A percentile compares a stretch with the other conserved stretches of the same genome.
These are phyloP conservation scores for Samia ricini DNA, from an alignment of 1,140 invertebrate genomes.

Conservation along the genomic window DNA sequence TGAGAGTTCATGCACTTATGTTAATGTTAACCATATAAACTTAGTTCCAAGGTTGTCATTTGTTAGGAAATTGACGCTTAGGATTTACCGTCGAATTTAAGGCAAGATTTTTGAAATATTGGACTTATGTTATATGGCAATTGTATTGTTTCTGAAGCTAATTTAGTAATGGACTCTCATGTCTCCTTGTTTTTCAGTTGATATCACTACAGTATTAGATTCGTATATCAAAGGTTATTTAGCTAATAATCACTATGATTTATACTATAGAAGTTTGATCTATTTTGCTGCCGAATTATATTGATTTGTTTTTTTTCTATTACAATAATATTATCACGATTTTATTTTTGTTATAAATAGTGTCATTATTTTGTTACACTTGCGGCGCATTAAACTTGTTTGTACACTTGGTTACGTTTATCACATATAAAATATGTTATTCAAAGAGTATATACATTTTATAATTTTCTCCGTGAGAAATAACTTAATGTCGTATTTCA, in stretches of 20 bases:
- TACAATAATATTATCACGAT: constrained; percentile 10
- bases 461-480: too few species aligned
- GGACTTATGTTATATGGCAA: background rate
- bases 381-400: constrained; percentile 5
- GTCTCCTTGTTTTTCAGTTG: background rate
- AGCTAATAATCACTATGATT: background rate
- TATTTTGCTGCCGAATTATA: constrained; percentile 17
- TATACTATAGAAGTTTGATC: background rate
- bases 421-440: background rate
- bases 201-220: background rate
- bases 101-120: too few species aligned
- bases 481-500: too few species aligned
- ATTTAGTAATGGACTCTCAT: background rate
- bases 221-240: background rate
- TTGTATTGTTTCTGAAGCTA: too few species aligned
- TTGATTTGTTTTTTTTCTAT: constrained; percentile 10
- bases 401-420: background rate
- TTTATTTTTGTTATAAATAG: background rate
- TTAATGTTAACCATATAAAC: background rate
- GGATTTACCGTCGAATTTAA: too few species aligned
- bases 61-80: too few species aligned
- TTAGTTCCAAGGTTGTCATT: too few species aligned
- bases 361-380: constrained; percentile 5
- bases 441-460: background rate
- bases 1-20: background rate